Evolutionary conservation across 2,888 invertebrate genomes (phyloP).

Genomic region (Andrena camellia): DNA sequence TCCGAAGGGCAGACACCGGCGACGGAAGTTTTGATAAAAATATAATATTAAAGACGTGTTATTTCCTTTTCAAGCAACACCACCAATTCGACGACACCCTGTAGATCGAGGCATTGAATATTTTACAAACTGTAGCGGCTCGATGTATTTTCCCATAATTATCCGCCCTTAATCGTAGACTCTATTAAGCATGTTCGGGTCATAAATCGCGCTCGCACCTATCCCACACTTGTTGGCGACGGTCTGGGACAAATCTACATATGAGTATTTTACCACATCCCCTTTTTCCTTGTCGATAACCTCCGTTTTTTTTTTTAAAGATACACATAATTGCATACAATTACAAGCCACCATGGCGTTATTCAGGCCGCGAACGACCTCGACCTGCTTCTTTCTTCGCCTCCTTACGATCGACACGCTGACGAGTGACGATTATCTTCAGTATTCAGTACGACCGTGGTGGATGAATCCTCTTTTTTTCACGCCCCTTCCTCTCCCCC

Average conservation of each 20-base stretch:
- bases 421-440: slow-evolving; percentile 53
- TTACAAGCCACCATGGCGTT: slow-evolving; percentile 41
- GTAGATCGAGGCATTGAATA: too few relatives aligned
- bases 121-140: too few relatives aligned
- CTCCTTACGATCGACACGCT: slow-evolving; percentile 28
- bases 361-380: slow-evolving; percentile 70
- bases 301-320: slow-evolving; percentile 33
- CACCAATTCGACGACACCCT: too few relatives aligned
- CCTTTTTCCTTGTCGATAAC: neutral
- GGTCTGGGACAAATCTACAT: too few relatives aligned
- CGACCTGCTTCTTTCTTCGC: slow-evolving; percentile 75
- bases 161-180: neutral
- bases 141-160: too few relatives aligned
- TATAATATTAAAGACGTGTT: too few relatives aligned
- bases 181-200: neutral
- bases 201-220: too few relatives aligned
- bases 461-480: slow-evolving; percentile 43
- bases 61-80: too few relatives aligned
- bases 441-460: slow-evolving; percentile 33
- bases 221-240: too few relatives aligned
- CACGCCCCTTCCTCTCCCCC: slow-evolving; percentile 13
- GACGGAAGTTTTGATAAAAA: too few relatives aligned
- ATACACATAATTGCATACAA: slow-evolving; percentile 52
- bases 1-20: too few relatives aligned
- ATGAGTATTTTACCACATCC: too few relatives aligned